Base-by-base conservation (phyloP, 2,113 vertebrate genomes). In the Puffinus mauretanicus region DNA sequence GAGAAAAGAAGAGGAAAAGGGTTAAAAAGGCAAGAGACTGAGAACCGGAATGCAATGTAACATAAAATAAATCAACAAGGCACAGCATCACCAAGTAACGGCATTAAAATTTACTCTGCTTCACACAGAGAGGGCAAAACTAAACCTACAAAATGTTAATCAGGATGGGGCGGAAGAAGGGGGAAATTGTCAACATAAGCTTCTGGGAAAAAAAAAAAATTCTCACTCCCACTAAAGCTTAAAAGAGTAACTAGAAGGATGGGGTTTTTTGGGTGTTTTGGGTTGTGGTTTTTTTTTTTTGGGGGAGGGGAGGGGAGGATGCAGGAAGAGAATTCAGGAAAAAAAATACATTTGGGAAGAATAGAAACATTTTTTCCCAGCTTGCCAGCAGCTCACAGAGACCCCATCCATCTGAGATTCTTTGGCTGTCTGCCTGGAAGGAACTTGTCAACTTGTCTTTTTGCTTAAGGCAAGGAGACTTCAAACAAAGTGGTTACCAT, bases 361-460 rank as follows among this genome's bases (percentile, higher is more conserved):
- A 94, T 7, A 75, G 29, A 89, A 94, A 76, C 32, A 16, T 71
- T 94, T 96, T 91, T 77, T 52, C 44, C 51, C 42, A 81, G 80
- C 26, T 80, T 94, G 82, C 85, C 34, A 77, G 91, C 40, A 94
- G 66, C 67, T 88, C 66, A 69, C 5, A 86, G 29, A 94, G 73
- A 93, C 86, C 57, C 61, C 24, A 96, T 84, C 73, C 84, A 95
- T 94, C 72, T 61, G 94, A 96, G 69, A 94, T 79, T 87, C 72
- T 96, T 24, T 96, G 94, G 87, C 93, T 83, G 79, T 46, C 82
- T 94, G 87, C 91, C 93, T 96, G 57, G 93, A 96, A 97, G 93
- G 82, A 94, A 83, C 92, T 86, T 86, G 92, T 95, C 93, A 97
- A 91, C 78, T 96, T 93, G 60, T 67, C 76, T 93, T 92, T 86